Evolutionary conservation across 1,140 invertebrate genomes (phyloP), one percentile per base, ranked within the genome.

Genomic region (Zaprionus camerounensis): DNA sequence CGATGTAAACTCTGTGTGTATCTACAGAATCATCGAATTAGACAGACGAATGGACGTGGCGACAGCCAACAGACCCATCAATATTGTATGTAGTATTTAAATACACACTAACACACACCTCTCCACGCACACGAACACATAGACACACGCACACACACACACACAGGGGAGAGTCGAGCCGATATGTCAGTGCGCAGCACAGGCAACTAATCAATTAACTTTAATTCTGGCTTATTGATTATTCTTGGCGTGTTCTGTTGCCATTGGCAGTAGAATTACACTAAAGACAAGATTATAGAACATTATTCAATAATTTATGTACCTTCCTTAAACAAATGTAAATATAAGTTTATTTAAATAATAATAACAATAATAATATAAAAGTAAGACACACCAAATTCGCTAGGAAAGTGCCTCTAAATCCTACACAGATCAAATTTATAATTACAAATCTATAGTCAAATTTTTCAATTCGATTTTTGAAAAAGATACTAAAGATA

Each of bases 221-320:
- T 51, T 51, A 51, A 51, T 51, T 51, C 46, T 51, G 2, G 20
- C 20, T 24, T 51, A 51, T 51, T 24, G 46, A 51, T 51, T 51
- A 22, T 24, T 46, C 7, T 46, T 9, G n/a, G n/a, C n/a, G 7
- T 44, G 15, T 17, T 51, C 20, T 22, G 46, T 51, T 12, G 46
- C 46, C 46, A 51, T 22, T 22, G 11, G 3, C 22, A 22, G 12
- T 22, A 4, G 20, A 51, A 22, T 51, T 12, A 3, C 3, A 17
- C 17, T 11, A 5, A 5, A 41, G 38, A 41, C 13, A 41, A 41
- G 15, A 41, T 41, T 41, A 2, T 6, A 41, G 38, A 46, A 17
- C 17, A 46, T 17, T 9, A 3, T 46, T 17, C 7, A 11, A 46
- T 17, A 46, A 17, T 15, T 15, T 34, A 11, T 34, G 31, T 34